Conservation (phyloP, 2,888 invertebrate species). For the Morpho deidamia region DNA sequence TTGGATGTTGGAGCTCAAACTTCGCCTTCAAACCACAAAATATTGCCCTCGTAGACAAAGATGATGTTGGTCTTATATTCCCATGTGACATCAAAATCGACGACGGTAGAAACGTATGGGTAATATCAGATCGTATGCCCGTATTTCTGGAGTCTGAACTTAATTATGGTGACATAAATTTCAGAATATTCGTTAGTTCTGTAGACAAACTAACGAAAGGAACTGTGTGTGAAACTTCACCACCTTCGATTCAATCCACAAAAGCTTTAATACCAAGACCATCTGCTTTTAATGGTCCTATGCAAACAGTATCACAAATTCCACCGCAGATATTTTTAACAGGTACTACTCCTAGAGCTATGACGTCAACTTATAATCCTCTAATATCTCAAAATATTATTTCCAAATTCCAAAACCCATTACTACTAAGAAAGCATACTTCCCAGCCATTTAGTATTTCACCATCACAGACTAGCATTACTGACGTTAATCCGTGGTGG, state of each 20-base stretch:
- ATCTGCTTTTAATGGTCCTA: slow-evolving; percentile 2
- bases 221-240: slow-evolving; percentile 83
- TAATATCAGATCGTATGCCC: slow-evolving; percentile 90
- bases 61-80: slow-evolving; percentile 86
- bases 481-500: slow-evolving; percentile 41
- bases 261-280: slow-evolving; percentile 1
- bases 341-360: slow-evolving; percentile 2
- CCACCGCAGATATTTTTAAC: slow-evolving; percentile 14
- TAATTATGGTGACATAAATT: slow-evolving; percentile 87
- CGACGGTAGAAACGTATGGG: slow-evolving; percentile 84
- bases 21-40: slow-evolving; percentile 82
- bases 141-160: slow-evolving; percentile 83
- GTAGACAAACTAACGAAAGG: slow-evolving; percentile 81
- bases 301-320: slow-evolving; percentile 14
- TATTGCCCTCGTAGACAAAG: slow-evolving; percentile 84
- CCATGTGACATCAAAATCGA: slow-evolving; percentile 89
- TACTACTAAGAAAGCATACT: slow-evolving; percentile 35
- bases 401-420: slow-evolving; percentile 35
- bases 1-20: slow-evolving; percentile 89
- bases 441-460: slow-evolving; percentile 10
- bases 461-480: slow-evolving; percentile 16
- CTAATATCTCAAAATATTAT: slow-evolving; percentile 26
- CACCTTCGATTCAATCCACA: slow-evolving; percentile 23
- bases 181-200: slow-evolving; percentile 85
- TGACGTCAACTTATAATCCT: slow-evolving; percentile 17